A percentile compares a stretch with the other conserved stretches of the same genome.
Conservation (phyloP, 2,888 invertebrate species). For the Ophion costatus region DNA sequence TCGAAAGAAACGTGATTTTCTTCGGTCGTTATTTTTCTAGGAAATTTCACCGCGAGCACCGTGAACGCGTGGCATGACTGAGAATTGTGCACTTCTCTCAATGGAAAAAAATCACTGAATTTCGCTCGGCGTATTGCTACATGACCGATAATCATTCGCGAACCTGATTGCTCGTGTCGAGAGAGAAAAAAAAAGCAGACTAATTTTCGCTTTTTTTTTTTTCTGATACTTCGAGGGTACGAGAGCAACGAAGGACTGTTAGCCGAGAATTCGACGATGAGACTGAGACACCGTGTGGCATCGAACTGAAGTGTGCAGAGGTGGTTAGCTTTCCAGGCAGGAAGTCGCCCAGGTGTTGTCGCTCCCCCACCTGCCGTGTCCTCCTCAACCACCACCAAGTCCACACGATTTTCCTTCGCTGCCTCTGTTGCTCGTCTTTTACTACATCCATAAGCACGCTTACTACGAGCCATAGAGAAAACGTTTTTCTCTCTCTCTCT, state of each 20-base stretch:
- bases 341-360: slow-evolving; percentile 71
- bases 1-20: background rate
- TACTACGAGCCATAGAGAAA: slow-evolving; percentile 29
- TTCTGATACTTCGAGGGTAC: background rate
- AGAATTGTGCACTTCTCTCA: slow-evolving; percentile 16
- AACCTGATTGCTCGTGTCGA: background rate
- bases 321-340: slow-evolving; percentile 64
- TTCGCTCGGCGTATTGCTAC: background rate
- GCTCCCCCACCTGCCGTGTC: slow-evolving; percentile 58
- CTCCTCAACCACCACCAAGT: slow-evolving; percentile 49
- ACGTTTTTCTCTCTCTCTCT: slow-evolving; percentile 5
- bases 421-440: background rate
- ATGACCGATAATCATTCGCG: background rate
- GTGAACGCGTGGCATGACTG: slow-evolving; percentile 61
- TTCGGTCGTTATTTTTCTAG: background rate
- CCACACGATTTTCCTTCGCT: slow-evolving; percentile 7
- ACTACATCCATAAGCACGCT: slow-evolving; percentile 26
- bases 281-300: slow-evolving; percentile 51
- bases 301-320: slow-evolving; percentile 42
- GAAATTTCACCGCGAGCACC: slow-evolving; percentile 68
- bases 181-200: background rate
- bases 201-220: background rate
- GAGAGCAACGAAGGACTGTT: slow-evolving; percentile 2
- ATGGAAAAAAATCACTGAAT: slow-evolving; percentile 15
- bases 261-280: slow-evolving; percentile 45